Percentiles rank a stretch among this genome's conserved stretches.
These are phyloP conservation scores for Alexandromys fortis DNA, from an alignment of 2,113 vertebrate genomes.

Conservation along the genomic window DNA sequence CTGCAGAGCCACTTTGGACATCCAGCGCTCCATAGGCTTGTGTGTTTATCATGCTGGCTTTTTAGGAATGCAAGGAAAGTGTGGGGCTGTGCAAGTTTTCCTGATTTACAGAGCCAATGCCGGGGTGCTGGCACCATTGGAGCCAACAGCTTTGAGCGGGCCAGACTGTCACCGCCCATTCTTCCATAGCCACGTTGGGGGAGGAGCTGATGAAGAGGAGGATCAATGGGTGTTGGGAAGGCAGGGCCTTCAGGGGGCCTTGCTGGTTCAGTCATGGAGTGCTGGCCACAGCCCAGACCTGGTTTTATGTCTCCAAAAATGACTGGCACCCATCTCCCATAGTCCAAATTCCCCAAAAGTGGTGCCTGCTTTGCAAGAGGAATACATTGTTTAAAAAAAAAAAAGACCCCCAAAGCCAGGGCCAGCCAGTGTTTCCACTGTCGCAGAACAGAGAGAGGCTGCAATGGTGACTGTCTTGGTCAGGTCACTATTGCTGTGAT, in stretches of 20 bases:
- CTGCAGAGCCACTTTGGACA: rapidly evolving
- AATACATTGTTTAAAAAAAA: background rate
- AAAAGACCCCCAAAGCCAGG: background rate
- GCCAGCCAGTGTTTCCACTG: background rate
- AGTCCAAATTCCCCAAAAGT: background rate
- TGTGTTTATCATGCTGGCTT: rapidly evolving
- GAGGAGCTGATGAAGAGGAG: background rate
- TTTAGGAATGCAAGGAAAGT: background rate
- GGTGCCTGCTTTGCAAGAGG: background rate
- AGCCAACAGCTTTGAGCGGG: background rate
- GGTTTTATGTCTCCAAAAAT: background rate
- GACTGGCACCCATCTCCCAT: background rate
- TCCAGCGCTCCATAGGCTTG: rapidly evolving
- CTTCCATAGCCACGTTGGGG: rapidly evolving
- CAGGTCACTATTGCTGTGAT: background rate
- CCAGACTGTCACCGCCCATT: background rate
- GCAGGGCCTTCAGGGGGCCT: background rate
- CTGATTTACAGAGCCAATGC: background rate
- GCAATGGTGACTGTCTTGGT: background rate
- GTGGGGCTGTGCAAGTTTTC: background rate
- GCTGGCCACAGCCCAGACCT: background rate
- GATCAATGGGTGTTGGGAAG: background rate
- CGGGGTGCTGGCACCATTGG: background rate
- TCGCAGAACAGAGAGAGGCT: background rate
- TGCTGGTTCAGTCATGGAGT: background rate